Evolutionary conservation across 2,113 vertebrate species (phyloP).

Genomic region (Marmota monax): DNA sequence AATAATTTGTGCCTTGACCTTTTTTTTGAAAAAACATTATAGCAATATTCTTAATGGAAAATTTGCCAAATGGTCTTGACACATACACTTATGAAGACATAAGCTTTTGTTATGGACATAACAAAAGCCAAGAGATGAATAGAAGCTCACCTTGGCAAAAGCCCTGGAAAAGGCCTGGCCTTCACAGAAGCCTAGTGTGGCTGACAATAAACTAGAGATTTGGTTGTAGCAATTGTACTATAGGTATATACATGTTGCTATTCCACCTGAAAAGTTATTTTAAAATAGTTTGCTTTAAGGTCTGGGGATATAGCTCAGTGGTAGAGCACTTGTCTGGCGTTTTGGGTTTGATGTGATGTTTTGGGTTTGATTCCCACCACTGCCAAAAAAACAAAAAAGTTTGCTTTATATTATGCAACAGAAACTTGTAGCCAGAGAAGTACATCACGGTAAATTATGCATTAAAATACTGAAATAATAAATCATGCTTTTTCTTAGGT

Average conservation of each 20-base stretch:
- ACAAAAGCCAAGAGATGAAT: not conserved
- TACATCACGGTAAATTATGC: not conserved
- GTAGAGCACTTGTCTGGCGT: too few relatives aligned
- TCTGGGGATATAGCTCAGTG: too few relatives aligned
- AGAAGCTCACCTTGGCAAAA: not conserved
- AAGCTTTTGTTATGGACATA: constrained; percentile 6
- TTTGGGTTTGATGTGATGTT: too few relatives aligned
- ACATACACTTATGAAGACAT: not conserved
- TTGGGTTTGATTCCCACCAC: too few relatives aligned
- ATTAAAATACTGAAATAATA: constrained; percentile 23
- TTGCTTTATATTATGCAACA: not conserved
- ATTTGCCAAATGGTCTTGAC: constrained; percentile 12
- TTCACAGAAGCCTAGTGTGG: not conserved
- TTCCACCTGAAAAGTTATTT: not conserved
- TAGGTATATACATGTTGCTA: not conserved
- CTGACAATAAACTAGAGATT: not conserved
- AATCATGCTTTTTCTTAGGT: not conserved
- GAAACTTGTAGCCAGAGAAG: not conserved
- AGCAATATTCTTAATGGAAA: constrained; percentile 9
- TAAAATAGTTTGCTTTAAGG: not conserved
- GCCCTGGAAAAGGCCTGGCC: not conserved
- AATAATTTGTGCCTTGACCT: not conserved
- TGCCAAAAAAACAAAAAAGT: too few relatives aligned
- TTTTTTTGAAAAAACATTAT: not conserved
- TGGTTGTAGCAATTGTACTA: not conserved